Percentiles rank a stretch among this genome's conserved stretches.
These are phyloP conservation scores for Amphipyra tragopoginis DNA, from an alignment of 2,888 invertebrate species.

Conservation along the genomic window DNA sequence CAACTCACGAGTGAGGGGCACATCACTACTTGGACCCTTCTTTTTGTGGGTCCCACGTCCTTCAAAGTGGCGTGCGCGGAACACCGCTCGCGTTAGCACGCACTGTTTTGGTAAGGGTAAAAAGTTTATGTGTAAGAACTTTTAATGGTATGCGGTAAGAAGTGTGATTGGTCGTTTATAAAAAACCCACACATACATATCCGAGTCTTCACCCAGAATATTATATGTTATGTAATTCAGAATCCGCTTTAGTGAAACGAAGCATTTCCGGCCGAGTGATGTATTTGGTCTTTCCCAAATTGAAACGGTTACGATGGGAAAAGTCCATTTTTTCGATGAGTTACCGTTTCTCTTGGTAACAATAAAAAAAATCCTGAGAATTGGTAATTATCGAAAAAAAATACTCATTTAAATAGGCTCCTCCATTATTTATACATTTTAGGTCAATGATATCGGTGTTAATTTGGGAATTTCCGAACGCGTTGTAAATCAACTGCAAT, in stretches of 20 bases:
- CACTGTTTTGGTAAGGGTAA: too few relatives aligned
- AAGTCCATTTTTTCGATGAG: conserved; percentile 1
- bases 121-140: too few relatives aligned
- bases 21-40: too few relatives aligned
- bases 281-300: conserved; percentile 28
- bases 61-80: too few relatives aligned
- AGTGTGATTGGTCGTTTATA: background rate
- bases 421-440: conserved; percentile 1
- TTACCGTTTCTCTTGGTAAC: conserved; percentile 3
- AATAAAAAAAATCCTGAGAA: conserved; percentile 14
- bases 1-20: too few relatives aligned
- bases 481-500: conserved; percentile 9
- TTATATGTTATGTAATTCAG: background rate
- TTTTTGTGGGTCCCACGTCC: too few relatives aligned
- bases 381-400: conserved; percentile 8
- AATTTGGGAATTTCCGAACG: conserved; percentile 28
- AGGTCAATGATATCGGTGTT: conserved; percentile 4
- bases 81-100: too few relatives aligned
- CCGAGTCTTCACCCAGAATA: background rate
- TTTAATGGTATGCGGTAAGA: too few relatives aligned
- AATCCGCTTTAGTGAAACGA: background rate
- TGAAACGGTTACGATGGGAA: background rate
- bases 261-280: conserved; percentile 11
- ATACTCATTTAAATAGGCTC: background rate
- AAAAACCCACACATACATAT: conserved; percentile 7